Evolutionary conservation across 2,797 vertebrate species (phyloP).

Genomic region (Karalla daura): DNA sequence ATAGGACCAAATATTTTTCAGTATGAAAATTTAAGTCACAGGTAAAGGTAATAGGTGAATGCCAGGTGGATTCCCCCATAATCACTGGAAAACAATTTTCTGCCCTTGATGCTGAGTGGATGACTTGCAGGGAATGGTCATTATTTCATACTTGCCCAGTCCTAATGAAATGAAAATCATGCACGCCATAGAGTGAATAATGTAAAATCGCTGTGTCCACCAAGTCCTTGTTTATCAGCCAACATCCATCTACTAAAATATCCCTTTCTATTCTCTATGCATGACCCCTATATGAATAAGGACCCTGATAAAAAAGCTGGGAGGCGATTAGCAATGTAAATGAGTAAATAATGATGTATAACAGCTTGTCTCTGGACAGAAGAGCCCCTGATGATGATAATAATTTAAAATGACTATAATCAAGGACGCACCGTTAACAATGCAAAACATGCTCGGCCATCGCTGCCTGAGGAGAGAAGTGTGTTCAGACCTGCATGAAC

Average conservation of each 20-base stretch:
- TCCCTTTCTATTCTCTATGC: slow-evolving; percentile 1
- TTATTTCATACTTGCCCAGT: slow-evolving; percentile 56
- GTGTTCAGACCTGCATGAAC: background rate
- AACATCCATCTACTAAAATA: slow-evolving; percentile 1
- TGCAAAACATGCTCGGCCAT: background rate
- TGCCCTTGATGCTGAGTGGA: slow-evolving; percentile 39
- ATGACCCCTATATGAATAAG: background rate
- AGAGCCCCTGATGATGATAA: background rate
- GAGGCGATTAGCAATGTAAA: background rate
- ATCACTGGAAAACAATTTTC: slow-evolving; percentile 35
- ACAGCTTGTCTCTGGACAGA: background rate
- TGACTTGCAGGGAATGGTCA: slow-evolving; percentile 33
- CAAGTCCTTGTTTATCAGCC: slow-evolving; percentile 25
- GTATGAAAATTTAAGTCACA: slow-evolving; percentile 29
- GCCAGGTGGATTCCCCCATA: slow-evolving; percentile 6
- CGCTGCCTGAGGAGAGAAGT: background rate
- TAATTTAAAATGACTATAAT: background rate
- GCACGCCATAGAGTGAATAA: slow-evolving; percentile 29
- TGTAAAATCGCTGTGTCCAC: slow-evolving; percentile 30
- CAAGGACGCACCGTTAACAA: background rate
- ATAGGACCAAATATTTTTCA: slow-evolving; percentile 28
- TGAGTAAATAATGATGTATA: background rate
- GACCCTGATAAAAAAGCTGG: background rate
- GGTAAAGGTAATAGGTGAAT: slow-evolving; percentile 29
- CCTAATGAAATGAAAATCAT: slow-evolving; percentile 57